A percentile compares a stretch with the other conserved stretches of the same genome.
Conservation (phyloP, 2,888 invertebrate genomes). For the Resseliella maxima region DNA sequence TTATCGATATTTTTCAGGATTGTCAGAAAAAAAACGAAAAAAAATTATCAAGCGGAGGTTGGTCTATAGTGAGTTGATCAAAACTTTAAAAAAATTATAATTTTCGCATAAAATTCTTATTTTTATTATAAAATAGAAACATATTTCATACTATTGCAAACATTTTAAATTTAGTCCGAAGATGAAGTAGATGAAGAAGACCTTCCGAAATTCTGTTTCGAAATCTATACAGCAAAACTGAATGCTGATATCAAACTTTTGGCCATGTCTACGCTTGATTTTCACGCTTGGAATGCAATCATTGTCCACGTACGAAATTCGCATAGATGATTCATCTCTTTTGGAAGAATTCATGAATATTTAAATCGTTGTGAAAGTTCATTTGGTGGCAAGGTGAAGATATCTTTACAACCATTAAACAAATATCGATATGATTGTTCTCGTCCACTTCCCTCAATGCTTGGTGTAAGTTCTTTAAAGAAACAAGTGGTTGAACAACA, state of each 20-base stretch:
- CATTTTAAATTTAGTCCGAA: slow-evolving; percentile 25
- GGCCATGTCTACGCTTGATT: slow-evolving; percentile 32
- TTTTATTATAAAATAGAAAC: background rate
- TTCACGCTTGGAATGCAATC: slow-evolving; percentile 45
- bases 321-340: background rate
- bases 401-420: slow-evolving; percentile 40
- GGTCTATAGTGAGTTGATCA: background rate
- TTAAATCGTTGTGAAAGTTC: slow-evolving; percentile 33
- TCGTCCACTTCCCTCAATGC: slow-evolving; percentile 36
- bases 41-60: background rate
- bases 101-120: slow-evolving; percentile 3
- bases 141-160: slow-evolving; percentile 35
- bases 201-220: slow-evolving; percentile 15
- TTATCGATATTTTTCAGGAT: background rate
- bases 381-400: slow-evolving; percentile 43
- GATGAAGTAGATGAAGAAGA: slow-evolving; percentile 17
- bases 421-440: slow-evolving; percentile 36
- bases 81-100: slow-evolving; percentile 21
- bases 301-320: background rate
- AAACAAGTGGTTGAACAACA: slow-evolving; percentile 40
- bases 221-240: slow-evolving; percentile 35
- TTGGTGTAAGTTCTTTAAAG: slow-evolving; percentile 37
- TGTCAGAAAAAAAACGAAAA: background rate
- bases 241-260: slow-evolving; percentile 18
- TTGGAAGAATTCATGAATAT: slow-evolving; percentile 3